Conservation (phyloP, 2,888 invertebrate genomes). For the Calameuta pallipes region DNA sequence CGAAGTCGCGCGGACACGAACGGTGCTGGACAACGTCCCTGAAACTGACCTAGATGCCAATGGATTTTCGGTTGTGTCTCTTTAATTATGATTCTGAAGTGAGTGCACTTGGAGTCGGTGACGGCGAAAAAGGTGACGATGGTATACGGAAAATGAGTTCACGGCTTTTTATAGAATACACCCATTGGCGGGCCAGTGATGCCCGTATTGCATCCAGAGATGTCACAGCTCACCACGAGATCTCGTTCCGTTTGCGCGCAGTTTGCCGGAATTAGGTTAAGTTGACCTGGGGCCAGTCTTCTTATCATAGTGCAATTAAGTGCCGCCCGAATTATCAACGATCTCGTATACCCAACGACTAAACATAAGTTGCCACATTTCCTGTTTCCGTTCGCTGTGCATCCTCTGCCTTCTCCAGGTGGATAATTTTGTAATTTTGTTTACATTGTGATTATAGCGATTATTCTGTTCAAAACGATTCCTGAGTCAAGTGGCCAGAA, state of each 20-base stretch:
- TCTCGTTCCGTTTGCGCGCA: constrained; percentile 20
- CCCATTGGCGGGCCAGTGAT: not conserved
- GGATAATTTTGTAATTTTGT: not conserved
- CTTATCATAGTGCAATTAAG: constrained; percentile 1
- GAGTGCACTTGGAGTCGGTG: constrained; percentile 40
- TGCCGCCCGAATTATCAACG: not conserved
- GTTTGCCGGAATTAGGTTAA: constrained; percentile 46
- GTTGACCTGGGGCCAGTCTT: constrained; percentile 32
- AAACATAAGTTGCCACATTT: not conserved
- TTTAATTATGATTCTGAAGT: constrained; percentile 31
- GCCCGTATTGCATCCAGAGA: constrained; percentile 11
- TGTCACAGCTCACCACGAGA: constrained; percentile 19
- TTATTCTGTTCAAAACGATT: not conserved
- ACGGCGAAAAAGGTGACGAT: constrained; percentile 34
- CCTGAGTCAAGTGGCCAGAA: not conserved
- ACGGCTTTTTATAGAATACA: constrained; percentile 26
- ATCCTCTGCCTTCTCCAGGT: not conserved
- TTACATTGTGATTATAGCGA: not conserved
- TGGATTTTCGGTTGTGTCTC: constrained; percentile 37
- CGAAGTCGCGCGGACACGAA: constrained; percentile 16
- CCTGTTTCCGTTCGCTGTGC: not conserved
- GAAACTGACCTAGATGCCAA: constrained; percentile 46
- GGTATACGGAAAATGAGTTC: constrained; percentile 33
- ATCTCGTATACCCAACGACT: not conserved
- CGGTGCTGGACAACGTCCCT: constrained; percentile 24